phyloP scores from a whole-genome alignment of 2,113 vertebrate species.

The Aramus guarauna region DNA sequence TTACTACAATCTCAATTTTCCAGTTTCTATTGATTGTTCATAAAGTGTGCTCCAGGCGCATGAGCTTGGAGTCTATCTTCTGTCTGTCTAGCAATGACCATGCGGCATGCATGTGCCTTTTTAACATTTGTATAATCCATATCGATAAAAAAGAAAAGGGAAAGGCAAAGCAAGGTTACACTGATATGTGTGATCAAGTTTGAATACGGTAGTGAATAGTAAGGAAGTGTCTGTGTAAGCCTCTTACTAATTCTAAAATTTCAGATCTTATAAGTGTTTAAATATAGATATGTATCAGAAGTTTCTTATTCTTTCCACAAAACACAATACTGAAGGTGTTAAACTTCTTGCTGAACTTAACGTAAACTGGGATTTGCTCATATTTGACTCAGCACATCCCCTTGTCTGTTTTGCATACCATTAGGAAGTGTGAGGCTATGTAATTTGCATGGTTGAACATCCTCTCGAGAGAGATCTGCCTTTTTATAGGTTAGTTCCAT shows the following conservation, averaged over 20 bases:
- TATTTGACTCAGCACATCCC: neutral
- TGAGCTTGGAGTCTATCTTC: neutral
- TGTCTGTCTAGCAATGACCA: neutral
- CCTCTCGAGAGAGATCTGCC: neutral
- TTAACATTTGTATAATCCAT: neutral
- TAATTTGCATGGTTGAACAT: neutral
- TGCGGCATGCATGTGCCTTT: neutral
- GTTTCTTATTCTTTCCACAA: neutral
- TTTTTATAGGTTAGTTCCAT: neutral
- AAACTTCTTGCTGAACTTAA: neutral
- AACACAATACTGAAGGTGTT: neutral
- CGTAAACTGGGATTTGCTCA: neutral
- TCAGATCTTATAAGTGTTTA: neutral
- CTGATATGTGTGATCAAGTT: neutral
- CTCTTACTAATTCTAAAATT: neutral
- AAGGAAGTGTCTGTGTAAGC: neutral
- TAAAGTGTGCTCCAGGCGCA: rapidly evolving
- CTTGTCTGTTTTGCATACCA: neutral
- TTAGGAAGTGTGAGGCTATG: neutral
- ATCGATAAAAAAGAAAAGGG: neutral
- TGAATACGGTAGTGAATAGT: neutral
- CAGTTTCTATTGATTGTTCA: neutral
- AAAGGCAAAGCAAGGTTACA: neutral
- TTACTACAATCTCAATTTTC: neutral
- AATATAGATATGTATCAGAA: neutral